These are phyloP conservation scores for Lamellibrachia columna DNA, from an alignment of 2,888 invertebrate genomes.

Conservation along the genomic window DNA sequence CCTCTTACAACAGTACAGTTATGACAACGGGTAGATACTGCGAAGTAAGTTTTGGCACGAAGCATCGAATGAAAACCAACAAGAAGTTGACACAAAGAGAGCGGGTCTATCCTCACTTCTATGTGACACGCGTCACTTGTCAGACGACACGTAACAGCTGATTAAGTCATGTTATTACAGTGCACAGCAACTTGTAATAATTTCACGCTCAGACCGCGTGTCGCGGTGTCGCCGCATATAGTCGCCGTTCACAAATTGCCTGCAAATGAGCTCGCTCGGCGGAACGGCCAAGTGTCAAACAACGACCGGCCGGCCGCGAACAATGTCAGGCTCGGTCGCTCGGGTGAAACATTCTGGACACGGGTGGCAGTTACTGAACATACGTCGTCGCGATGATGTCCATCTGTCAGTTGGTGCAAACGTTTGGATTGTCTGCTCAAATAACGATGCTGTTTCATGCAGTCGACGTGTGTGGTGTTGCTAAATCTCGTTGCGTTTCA, in stretches of 20 bases:
- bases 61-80: neutral
- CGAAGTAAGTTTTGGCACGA: too few relatives aligned
- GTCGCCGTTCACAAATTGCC: neutral
- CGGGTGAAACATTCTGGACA: neutral
- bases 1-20: too few relatives aligned
- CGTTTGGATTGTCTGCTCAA: too few relatives aligned
- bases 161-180: neutral
- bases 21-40: too few relatives aligned
- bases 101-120: neutral
- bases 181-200: neutral
- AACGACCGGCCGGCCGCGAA: neutral
- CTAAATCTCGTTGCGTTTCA: too few relatives aligned
- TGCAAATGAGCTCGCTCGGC: neutral
- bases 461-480: too few relatives aligned
- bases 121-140: neutral
- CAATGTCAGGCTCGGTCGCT: neutral
- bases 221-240: neutral
- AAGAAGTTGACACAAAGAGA: neutral
- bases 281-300: neutral
- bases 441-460: too few relatives aligned
- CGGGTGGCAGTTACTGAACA: neutral
- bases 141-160: neutral
- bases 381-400: too few relatives aligned
- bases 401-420: too few relatives aligned
- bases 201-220: neutral